A percentile compares a stretch with the other conserved stretches of the same genome.
phyloP scores from a whole-genome alignment of 2,113 vertebrate species.

The Vulpes lagopus region DNA sequence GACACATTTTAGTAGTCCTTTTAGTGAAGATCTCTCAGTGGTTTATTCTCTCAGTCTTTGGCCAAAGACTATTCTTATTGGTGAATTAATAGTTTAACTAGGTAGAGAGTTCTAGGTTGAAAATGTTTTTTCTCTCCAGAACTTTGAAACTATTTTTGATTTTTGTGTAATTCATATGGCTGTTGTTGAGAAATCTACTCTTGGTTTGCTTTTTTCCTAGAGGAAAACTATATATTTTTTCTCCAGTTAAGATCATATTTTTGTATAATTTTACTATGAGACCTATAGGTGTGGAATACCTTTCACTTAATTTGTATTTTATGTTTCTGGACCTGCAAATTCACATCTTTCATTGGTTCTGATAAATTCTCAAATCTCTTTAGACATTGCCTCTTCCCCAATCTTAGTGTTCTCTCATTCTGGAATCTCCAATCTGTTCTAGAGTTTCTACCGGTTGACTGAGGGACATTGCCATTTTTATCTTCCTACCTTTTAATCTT shows the following conservation, averaged over 20 bases:
- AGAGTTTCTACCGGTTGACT: background rate
- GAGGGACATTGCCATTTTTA: background rate
- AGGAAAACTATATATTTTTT: background rate
- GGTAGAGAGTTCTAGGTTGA: conserved; percentile 7
- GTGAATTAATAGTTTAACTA: background rate
- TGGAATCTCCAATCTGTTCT: background rate
- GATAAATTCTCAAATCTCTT: background rate
- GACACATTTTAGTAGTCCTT: background rate
- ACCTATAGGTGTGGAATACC: background rate
- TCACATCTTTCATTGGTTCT: background rate
- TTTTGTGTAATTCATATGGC: background rate
- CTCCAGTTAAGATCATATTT: background rate
- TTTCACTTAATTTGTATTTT: background rate
- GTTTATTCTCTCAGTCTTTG: background rate
- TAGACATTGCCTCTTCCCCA: background rate
- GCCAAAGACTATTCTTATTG: background rate
- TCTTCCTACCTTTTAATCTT: background rate
- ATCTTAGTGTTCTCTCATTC: background rate
- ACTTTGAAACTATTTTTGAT: background rate
- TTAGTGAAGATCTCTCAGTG: background rate
- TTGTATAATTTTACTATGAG: background rate
- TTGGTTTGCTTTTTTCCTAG: background rate
- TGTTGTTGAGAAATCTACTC: background rate
- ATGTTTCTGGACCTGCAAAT: background rate
- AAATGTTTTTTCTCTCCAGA: background rate